A percentile compares a stretch with the other conserved stretches of the same genome.
Conservation (phyloP, 2,113 vertebrate genomes). For the Datnioides undecimradiatus region DNA sequence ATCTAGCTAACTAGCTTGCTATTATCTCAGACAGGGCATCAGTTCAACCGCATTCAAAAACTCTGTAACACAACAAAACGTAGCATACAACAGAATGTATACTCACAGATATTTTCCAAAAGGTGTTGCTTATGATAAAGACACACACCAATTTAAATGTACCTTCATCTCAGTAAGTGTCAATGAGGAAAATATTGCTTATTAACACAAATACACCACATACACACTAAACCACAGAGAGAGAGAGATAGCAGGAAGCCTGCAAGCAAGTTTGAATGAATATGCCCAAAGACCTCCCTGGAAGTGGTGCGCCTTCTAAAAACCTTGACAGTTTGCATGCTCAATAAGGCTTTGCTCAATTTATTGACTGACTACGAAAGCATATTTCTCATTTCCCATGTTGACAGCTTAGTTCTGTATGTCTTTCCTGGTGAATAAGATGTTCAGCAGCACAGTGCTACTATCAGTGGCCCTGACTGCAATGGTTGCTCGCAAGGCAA, state of each 20-base stretch:
- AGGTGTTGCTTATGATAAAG: neutral
- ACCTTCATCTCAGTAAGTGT: neutral
- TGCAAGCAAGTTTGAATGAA: slow-evolving; percentile 3
- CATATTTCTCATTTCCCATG: slow-evolving; percentile 14
- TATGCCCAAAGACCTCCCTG: neutral
- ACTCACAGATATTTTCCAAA: neutral
- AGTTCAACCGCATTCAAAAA: slow-evolving; percentile 32
- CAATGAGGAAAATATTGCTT: neutral
- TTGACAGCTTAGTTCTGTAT: neutral
- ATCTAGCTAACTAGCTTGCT: too few relatives aligned
- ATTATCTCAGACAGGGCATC: slow-evolving; percentile 21
- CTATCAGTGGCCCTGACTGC: slow-evolving; percentile 1
- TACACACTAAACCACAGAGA: neutral
- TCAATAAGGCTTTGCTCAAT: neutral
- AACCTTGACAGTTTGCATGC: slow-evolving; percentile 2
- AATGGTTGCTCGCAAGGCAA: neutral
- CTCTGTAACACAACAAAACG: neutral
- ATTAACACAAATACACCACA: neutral
- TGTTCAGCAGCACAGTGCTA: neutral
- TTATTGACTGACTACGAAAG: slow-evolving; percentile 18
- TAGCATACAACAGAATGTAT: neutral
- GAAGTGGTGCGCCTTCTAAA: neutral
- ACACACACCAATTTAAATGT: neutral
- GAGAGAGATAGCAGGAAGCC: neutral
- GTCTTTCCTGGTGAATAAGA: neutral